phyloP scores from a whole-genome alignment of 2,113 vertebrate genomes.

The Podocnemis expansa region DNA sequence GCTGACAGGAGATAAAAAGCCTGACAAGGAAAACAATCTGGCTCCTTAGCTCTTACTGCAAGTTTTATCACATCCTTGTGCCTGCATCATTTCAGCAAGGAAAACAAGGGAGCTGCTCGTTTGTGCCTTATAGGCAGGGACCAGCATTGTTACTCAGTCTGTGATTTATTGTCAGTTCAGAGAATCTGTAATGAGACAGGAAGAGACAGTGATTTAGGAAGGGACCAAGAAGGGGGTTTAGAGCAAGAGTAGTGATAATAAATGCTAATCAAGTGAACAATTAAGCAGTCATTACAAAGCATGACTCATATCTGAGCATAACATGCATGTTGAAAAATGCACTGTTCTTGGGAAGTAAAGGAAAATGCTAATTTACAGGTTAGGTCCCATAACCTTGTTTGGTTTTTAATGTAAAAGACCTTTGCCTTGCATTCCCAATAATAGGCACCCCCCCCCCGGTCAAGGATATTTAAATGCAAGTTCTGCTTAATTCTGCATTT shows the following conservation, averaged over 20 bases:
- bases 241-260: background rate
- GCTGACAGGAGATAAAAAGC: background rate
- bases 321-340: accelerated
- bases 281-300: background rate
- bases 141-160: background rate
- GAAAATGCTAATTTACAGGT: background rate
- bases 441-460: background rate
- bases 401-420: background rate
- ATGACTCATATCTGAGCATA: background rate
- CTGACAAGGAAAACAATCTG: background rate
- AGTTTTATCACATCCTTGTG: constrained; percentile 15
- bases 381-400: background rate
- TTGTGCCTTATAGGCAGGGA: background rate
- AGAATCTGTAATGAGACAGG: background rate
- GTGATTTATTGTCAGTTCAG: background rate
- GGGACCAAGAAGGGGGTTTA: background rate
- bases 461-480: background rate
- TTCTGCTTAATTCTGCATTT: background rate
- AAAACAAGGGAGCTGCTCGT: background rate
- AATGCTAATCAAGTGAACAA: background rate
- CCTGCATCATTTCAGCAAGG: background rate
- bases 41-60: background rate
- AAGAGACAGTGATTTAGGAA: background rate
- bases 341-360: too few species aligned
- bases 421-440: background rate